These are phyloP conservation scores for Trachemys scripta DNA, from an alignment of 2,113 vertebrate genomes.

Conservation along the genomic window DNA sequence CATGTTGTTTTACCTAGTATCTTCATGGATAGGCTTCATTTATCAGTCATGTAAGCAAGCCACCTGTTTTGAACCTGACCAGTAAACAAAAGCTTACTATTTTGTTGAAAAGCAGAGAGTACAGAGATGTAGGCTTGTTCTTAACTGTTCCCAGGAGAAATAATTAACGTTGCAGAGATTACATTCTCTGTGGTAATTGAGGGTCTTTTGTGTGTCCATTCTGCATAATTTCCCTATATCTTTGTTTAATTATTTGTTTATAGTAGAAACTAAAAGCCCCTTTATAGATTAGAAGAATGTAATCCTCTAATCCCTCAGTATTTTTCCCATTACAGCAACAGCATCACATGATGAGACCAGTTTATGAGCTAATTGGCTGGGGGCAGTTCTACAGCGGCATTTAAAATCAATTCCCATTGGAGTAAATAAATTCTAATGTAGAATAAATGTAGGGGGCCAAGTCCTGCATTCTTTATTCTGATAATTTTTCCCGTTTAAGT, in stretches of 20 bases:
- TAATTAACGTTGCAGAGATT: constrained; percentile 50
- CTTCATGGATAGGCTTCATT: neutral
- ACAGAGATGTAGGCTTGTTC: constrained; percentile 8
- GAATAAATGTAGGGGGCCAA: neutral
- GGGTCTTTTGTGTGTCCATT: neutral
- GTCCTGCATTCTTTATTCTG: neutral
- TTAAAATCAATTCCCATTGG: neutral
- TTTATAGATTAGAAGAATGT: constrained; percentile 2
- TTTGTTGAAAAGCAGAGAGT: constrained; percentile 37
- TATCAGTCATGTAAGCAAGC: neutral
- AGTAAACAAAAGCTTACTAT: neutral
- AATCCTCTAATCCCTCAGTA: neutral
- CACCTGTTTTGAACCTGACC: neutral
- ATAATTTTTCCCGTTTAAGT: neutral
- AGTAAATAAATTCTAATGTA: neutral
- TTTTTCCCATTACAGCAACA: neutral
- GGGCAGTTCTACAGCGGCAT: neutral
- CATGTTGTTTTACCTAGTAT: neutral
- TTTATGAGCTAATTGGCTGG: constrained; percentile 12
- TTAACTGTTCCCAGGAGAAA: constrained; percentile 24
- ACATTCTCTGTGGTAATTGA: constrained; percentile 25
- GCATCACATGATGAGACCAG: neutral
- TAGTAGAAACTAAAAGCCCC: constrained; percentile 18
- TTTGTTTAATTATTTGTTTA: constrained; percentile 12
- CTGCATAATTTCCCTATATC: neutral